Base-by-base conservation (phyloP, 2,888 invertebrate species). In the Neoascia interrupta region DNA sequence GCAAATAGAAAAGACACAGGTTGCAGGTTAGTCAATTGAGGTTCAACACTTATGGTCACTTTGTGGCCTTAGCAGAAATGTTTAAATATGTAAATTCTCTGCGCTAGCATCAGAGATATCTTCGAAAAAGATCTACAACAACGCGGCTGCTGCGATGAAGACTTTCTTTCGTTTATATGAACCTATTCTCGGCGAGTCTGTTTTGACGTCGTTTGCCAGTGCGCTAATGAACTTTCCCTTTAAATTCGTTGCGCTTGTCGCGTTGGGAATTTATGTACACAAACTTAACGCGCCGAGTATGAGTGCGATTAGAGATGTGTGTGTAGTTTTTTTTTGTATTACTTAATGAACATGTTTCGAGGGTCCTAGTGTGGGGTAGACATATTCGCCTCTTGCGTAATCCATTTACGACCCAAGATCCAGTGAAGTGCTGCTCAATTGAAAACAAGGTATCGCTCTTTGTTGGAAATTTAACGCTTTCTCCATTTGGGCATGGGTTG, bases 1-100 rank as follows among this genome's bases (percentile, higher is more conserved):
- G 91, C 31, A 92, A 18, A 60, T 10, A 34, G 13, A 49, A 41
- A 16, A 36, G 4, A 31, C n/a, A 16, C 15, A 26, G 2, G 26
- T 39, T 16, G 10, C 23, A 15, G 18, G 51, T 15, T 63, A 43
- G 51, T 34, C 3, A 37, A 37, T 36, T 41, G 15, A 39, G 28
- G n/a, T n/a, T n/a, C n/a, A n/a, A n/a, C n/a, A n/a, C n/a, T n/a
- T n/a, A n/a, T n/a, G n/a, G n/a, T n/a, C n/a, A n/a, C n/a, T n/a
- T 31, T 31, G 31, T 31, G n/a, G n/a, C n/a, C n/a, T 31, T 31
- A 31, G 5, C 2, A 13, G 3, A 19, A 28, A 64, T 64, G 43
- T 53, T 43, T n/a, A n/a, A 64, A 53, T 60, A n/a, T n/a, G n/a
- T n/a, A n/a, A n/a, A 41, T 58, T 58, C 23, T 58, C 49, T 58